phyloP scores from a whole-genome alignment of 2,888 invertebrate genomes.

The Timema cristinae region DNA sequence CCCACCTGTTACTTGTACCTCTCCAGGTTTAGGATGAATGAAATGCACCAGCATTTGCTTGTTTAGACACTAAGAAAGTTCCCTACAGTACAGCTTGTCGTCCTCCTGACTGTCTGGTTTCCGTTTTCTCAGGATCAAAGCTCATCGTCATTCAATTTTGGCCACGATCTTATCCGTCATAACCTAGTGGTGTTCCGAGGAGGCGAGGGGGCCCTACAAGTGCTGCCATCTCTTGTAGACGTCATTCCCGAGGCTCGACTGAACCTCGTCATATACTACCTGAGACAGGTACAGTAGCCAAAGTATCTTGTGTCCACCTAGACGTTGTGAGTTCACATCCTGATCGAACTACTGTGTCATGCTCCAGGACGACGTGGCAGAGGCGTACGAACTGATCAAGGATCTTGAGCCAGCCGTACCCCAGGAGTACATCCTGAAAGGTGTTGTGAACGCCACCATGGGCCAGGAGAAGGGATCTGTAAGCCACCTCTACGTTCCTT shows the following conservation, averaged over 20 bases:
- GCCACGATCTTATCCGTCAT: constrained; percentile 89
- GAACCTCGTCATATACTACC: constrained; percentile 91
- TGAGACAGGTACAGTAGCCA: constrained; percentile 60
- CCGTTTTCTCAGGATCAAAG: constrained; percentile 55
- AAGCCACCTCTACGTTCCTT: constrained; percentile 40
- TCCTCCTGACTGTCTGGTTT: not conserved
- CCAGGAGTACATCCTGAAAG: constrained; percentile 94
- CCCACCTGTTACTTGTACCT: too few relatives aligned
- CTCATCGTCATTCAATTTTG: constrained; percentile 64
- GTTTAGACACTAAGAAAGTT: too few relatives aligned
- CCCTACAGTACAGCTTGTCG: too few relatives aligned
- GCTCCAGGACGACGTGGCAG: constrained; percentile 68
- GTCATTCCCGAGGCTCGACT: constrained; percentile 95
- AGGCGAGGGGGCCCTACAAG: constrained; percentile 91
- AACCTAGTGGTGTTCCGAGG: constrained; percentile 92
- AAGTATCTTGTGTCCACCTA: too few relatives aligned
- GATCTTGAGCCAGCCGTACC: constrained; percentile 91
- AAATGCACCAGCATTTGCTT: not conserved
- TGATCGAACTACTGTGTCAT: too few relatives aligned
- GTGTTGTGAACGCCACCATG: constrained; percentile 88
- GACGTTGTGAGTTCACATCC: too few relatives aligned
- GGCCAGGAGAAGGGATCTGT: constrained; percentile 92
- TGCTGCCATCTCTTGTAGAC: constrained; percentile 86
- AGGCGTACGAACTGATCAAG: constrained; percentile 84
- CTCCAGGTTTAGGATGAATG: too few relatives aligned